Percentiles rank a stretch among this genome's conserved stretches.
phyloP scores from a whole-genome alignment of 2,888 invertebrate species.

The Euphydryas editha region DNA sequence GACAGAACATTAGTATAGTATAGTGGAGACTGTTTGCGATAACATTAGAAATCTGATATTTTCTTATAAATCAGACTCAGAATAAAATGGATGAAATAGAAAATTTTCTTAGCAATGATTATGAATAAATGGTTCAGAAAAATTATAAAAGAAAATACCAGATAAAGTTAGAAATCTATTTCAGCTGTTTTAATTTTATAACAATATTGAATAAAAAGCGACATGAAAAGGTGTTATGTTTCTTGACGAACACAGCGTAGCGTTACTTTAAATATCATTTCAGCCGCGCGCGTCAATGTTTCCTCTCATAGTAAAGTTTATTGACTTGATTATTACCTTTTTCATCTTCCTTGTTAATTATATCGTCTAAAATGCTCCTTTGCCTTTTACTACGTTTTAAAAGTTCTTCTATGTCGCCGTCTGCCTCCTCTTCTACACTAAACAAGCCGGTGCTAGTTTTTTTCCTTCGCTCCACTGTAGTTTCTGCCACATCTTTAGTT shows the following conservation, averaged over 20 bases:
- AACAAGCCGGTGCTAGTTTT: constrained; percentile 59
- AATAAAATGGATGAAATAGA: background rate
- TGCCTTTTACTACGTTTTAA: constrained; percentile 86
- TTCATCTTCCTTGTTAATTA: constrained; percentile 85
- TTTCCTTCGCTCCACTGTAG: constrained; percentile 67
- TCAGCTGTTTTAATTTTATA: constrained; percentile 49
- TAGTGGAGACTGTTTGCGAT: constrained; percentile 33
- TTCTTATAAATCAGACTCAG: constrained; percentile 13
- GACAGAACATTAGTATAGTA: constrained; percentile 72
- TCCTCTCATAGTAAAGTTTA: constrained; percentile 60
- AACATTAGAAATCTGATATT: constrained; percentile 37
- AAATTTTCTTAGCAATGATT: background rate
- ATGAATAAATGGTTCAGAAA: background rate
- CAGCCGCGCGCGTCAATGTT: constrained; percentile 62
- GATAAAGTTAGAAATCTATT: constrained; percentile 52
- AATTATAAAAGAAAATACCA: constrained; percentile 52
- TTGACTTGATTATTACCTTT: constrained; percentile 79
- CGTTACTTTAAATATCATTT: constrained; percentile 65
- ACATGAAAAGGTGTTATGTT: constrained; percentile 56
- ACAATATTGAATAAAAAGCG: constrained; percentile 52
- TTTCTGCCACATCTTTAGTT: constrained; percentile 72
- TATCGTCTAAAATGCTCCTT: constrained; percentile 88
- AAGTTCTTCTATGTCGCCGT: constrained; percentile 85
- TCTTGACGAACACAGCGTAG: constrained; percentile 66
- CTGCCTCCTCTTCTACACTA: constrained; percentile 79